Evolutionary conservation across 1,140 invertebrate species (phyloP).

Genomic region (Tetraneura akinire): DNA sequence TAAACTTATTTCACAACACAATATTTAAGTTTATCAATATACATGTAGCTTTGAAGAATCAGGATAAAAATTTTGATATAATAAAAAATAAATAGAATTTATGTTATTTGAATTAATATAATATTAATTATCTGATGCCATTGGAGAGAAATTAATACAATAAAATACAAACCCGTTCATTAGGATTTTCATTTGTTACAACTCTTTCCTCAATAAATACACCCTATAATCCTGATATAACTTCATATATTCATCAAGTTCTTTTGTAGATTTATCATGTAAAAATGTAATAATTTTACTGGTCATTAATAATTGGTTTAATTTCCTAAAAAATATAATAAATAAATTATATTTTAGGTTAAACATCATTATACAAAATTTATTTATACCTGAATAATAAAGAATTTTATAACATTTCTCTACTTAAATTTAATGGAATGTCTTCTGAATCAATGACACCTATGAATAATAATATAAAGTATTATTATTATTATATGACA

Average conservation of each 20-base stretch:
- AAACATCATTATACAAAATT: background rate
- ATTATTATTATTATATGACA: too few relatives aligned
- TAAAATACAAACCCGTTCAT: slow-evolving; percentile 68
- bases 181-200: slow-evolving; percentile 76
- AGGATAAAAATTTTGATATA: too few relatives aligned
- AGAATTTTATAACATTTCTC: slow-evolving; percentile 94
- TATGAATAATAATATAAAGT: slow-evolving; percentile 61
- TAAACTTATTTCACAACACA: too few relatives aligned
- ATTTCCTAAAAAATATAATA: slow-evolving; percentile 67
- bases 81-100: too few relatives aligned
- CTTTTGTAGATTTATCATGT: slow-evolving; percentile 81
- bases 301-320: slow-evolving; percentile 82
- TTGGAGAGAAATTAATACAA: background rate
- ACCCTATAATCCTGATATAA: slow-evolving; percentile 92
- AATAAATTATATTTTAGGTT: slow-evolving; percentile 6
- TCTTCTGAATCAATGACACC: slow-evolving; percentile 96
- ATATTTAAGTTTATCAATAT: too few relatives aligned
- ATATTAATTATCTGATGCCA: background rate
- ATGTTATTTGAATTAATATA: too few relatives aligned
- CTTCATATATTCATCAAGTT: slow-evolving; percentile 76
- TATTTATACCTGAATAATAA: slow-evolving; percentile 76
- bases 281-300: slow-evolving; percentile 84
- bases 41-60: too few relatives aligned
- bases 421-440: slow-evolving; percentile 94
- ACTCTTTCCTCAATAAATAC: slow-evolving; percentile 95